A percentile compares a stretch with the other conserved stretches of the same genome.
These are phyloP conservation scores for Isurus oxyrinchus DNA, from an alignment of 2,113 vertebrate species.

Conservation along the genomic window DNA sequence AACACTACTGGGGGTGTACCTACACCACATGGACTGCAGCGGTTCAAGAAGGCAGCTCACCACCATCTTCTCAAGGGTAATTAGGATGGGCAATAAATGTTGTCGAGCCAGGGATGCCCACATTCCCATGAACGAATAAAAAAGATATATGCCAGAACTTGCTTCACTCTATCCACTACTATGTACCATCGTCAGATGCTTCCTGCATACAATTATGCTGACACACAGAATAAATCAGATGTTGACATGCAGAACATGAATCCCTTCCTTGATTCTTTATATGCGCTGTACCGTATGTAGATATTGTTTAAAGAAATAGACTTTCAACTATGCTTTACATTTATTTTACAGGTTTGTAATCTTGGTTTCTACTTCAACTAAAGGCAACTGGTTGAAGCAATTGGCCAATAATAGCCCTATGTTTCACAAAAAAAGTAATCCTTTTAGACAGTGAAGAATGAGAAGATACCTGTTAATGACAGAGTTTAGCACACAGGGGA, in stretches of 20 bases:
- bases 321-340: neutral
- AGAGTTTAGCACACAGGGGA: neutral
- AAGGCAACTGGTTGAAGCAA: neutral
- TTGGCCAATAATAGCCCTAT: neutral
- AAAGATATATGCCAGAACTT: neutral
- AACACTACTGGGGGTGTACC: too few species aligned
- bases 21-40: too few species aligned
- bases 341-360: neutral
- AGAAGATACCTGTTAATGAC: neutral
- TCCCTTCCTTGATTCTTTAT: neutral
- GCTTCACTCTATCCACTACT: neutral
- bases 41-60: too few species aligned
- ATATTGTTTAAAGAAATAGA: neutral
- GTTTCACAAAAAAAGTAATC: neutral
- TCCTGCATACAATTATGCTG: neutral
- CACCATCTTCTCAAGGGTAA: too few species aligned
- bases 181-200: neutral
- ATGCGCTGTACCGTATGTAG: neutral
- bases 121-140: too few species aligned
- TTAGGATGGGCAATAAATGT: too few species aligned
- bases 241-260: neutral
- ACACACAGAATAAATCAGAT: neutral
- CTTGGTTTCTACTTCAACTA: neutral
- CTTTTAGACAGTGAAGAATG: neutral
- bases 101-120: too few species aligned